Base-by-base conservation (phyloP, 2,888 invertebrate genomes). In the Heliothis peltigera region DNA sequence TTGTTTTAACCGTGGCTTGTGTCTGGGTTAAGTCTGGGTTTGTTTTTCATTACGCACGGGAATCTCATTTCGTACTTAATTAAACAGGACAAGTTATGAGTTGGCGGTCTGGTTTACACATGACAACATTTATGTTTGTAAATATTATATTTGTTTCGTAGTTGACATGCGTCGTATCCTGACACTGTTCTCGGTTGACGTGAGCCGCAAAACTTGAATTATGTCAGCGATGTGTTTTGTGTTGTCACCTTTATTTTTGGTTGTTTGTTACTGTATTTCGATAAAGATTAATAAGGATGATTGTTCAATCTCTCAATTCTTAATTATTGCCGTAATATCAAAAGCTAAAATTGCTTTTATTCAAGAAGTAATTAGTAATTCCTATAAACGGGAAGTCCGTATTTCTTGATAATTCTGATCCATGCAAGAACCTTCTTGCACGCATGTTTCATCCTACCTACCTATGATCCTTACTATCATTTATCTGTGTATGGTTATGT, bases 31-130 rank as follows among this genome's bases (percentile, higher is more conserved):
- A 64, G 53, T 62, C 63, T 55, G 61, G 64, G 82, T 83, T 84
- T 81, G 79, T 83, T 84, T 84, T 85, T 80, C 84, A 84, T 84
- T 84, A 83, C 66, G 53, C 56, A 43, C 63, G 51, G 61, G 70
- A 76, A 79, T 79, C 82, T 81, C 77, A 84, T 84, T 79, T 70
- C 64, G 64, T 80, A 74, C 64, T 74, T 82, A 80, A 83, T 84
- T 83, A 84, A 80, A 80, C 75, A 74, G 63, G 61, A 67, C 70
- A 63, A 75, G 59, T 70, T 70, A 73, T 75, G 53, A 65, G 42
- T 55, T 43, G 55, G n/a, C 51, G 43, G 51, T 63, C 42, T 52
- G 47, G 35, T 66, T 59, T 58, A 44, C 19, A 57, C 46, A 49
- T 49, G 35, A 56, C 46, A 56, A 53, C 49, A 48, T 46, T 64